Evolutionary conservation across 2,113 vertebrate genomes (phyloP).

Genomic region (Thunnus thynnus): DNA sequence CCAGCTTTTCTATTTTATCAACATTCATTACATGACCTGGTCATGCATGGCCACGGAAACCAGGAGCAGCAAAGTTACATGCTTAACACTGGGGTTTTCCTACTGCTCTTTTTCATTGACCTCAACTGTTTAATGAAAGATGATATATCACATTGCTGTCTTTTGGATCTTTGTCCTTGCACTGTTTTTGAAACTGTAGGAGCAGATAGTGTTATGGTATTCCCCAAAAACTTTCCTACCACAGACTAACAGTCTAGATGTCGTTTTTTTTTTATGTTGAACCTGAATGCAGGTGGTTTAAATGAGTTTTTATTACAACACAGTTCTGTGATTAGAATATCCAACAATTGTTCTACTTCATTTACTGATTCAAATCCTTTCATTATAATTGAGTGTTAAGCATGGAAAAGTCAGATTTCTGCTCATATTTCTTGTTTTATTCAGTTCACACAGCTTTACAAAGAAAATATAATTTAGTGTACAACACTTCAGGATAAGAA

Average conservation of each 20-base stretch:
- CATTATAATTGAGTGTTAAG: neutral
- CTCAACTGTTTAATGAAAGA: slow-evolving; percentile 52
- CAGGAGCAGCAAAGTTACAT: slow-evolving; percentile 66
- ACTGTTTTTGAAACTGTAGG: slow-evolving; percentile 20
- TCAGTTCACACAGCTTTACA: slow-evolving; percentile 7
- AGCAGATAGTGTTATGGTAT: slow-evolving; percentile 46
- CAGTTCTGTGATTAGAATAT: neutral
- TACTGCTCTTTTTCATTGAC: slow-evolving; percentile 21
- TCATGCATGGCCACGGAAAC: slow-evolving; percentile 70
- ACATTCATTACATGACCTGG: slow-evolving; percentile 82
- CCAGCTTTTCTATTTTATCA: slow-evolving; percentile 83
- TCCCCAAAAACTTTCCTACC: slow-evolving; percentile 63
- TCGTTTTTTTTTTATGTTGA: slow-evolving; percentile 11
- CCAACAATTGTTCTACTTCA: neutral
- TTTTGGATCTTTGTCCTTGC: neutral
- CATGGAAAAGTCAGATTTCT: neutral
- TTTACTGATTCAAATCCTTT: slow-evolving; percentile 14
- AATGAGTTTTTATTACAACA: slow-evolving; percentile 11
- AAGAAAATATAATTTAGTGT: neutral
- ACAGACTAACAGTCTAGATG: neutral
- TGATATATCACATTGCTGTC: slow-evolving; percentile 31
- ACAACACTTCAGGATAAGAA: neutral
- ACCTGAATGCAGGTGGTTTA: slow-evolving; percentile 40
- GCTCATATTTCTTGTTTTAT: neutral
- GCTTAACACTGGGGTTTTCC: slow-evolving; percentile 60